Evolutionary conservation across 1,140 invertebrate species (phyloP).

Genomic region (Littorina saxatilis): DNA sequence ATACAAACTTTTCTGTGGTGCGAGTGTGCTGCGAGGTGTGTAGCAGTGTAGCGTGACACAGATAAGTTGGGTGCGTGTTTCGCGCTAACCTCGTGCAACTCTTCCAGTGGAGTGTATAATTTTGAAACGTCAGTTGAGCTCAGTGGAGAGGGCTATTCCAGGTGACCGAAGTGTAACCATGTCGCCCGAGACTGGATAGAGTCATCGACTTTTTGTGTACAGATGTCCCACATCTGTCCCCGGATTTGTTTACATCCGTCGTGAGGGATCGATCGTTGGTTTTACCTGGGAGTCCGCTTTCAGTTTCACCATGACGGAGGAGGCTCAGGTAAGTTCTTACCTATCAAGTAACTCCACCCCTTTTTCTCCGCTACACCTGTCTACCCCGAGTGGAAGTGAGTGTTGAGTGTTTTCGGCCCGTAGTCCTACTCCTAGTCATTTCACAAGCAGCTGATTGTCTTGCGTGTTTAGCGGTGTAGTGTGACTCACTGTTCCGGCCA

Average conservation of each 20-base stretch:
- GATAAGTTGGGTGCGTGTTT: background rate
- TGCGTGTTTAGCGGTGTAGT: no score
- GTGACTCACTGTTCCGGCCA: no score
- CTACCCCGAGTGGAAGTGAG: background rate
- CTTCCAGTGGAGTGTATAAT: background rate
- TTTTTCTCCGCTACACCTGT: no score
- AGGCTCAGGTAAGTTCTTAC: slow-evolving; percentile 29
- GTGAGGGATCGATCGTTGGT: background rate
- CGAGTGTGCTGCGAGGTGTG: no score
- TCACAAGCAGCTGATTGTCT: background rate
- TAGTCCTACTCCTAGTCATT: background rate
- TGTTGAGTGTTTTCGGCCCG: background rate
- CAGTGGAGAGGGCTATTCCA: background rate
- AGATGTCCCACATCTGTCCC: background rate
- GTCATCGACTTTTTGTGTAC: background rate
- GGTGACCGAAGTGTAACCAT: background rate
- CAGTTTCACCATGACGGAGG: slow-evolving; percentile 22
- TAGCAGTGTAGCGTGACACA: slow-evolving; percentile 8
- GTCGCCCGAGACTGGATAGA: slow-evolving; percentile 8
- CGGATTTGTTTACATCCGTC: background rate
- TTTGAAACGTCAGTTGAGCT: background rate
- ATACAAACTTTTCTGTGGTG: no score
- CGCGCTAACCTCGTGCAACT: background rate
- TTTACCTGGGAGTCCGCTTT: slow-evolving; percentile 23
- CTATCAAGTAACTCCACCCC: background rate